Base-by-base conservation (phyloP, 1,140 invertebrate genomes). In the Temnothorax longispinosus region DNA sequence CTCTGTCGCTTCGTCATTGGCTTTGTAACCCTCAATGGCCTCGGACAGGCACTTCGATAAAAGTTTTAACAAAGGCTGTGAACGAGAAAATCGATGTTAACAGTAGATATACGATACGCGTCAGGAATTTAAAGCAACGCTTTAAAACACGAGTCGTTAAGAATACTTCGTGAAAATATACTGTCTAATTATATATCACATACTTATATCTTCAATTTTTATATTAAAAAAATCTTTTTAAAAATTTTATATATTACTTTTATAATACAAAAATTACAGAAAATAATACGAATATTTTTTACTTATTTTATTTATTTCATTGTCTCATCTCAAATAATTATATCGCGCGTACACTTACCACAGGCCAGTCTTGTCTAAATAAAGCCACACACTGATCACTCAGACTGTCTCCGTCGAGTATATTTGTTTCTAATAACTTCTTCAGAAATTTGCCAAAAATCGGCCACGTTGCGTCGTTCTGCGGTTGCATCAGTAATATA, bases 331-430 rank as follows among this genome's bases (percentile, higher is more conserved):
- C n/a, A 35, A 78, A 35, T 71, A n/a, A 11, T 21, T 27, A n/a
- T 21, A 75, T 56, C 8, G 32, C 27, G 67, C 69, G 0, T 85
- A 32, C 69, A 92, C 92, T 93, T 89, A 95, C 94, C 88, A 87
- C 87, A 35, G 95, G 91, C 95, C 95, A 96, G 38, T 96, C 94
- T 44, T 94, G 89, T 87, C 94, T 94, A 38, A 96, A 94, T 50
- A 96, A 89, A 65, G 93, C 93, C 5, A 96, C 92, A 72, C 94
- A 95, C 69, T 96, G 94, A 41, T 95, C 93, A 74, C 95, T 94
- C 11, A 96, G 84, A 76, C 80, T 82, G 6, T 94, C 91, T 35
- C 95, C 89, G n/a, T 89, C 92, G 54, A 96, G 87, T 78, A 96
- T 72, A 32, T 94, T 87, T 72, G 93, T 88, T 2, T 90, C 91